Percentiles rank a stretch among this genome's conserved stretches.
Evolutionary conservation across 2,888 invertebrate species (phyloP).

Genomic region (Horisme vitalbata): DNA sequence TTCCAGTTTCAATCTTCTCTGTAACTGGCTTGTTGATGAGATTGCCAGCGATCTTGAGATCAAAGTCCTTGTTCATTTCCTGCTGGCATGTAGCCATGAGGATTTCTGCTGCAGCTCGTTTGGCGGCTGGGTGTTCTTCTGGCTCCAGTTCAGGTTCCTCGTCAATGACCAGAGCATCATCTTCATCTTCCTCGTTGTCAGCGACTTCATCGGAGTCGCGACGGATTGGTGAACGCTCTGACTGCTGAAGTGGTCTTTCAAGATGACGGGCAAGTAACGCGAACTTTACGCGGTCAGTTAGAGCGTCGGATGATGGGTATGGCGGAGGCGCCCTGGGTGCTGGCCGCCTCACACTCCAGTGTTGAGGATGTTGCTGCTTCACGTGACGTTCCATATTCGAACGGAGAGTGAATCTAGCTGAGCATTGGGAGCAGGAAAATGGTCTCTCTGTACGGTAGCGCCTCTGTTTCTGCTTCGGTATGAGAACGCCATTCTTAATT

Average conservation of each 20-base stretch:
- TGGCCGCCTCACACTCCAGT: conserved; percentile 91
- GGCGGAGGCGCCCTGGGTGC: conserved; percentile 71
- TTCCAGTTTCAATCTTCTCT: conserved; percentile 72
- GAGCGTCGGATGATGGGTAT: conserved; percentile 57
- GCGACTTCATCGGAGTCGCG: conserved; percentile 83
- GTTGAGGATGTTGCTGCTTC: conserved; percentile 96
- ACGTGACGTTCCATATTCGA: conserved; percentile 98
- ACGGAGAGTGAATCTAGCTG: conserved; percentile 94
- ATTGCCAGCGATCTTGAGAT: conserved; percentile 80
- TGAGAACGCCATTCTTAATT: conserved; percentile 93
- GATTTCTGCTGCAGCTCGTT: conserved; percentile 83
- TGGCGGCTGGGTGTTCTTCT: conserved; percentile 73
- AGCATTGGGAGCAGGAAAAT: conserved; percentile 95
- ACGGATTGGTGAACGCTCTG: conserved; percentile 66
- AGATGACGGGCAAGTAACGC: conserved; percentile 91
- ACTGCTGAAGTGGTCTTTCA: conserved; percentile 80
- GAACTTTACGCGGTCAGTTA: conserved; percentile 84
- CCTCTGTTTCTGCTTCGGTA: conserved; percentile 96
- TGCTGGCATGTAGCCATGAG: conserved; percentile 77
- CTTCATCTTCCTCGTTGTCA: conserved; percentile 85
- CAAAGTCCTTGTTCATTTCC: conserved; percentile 76
- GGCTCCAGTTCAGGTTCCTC: conserved; percentile 77
- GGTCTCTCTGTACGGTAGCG: conserved; percentile 95
- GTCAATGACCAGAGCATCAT: conserved; percentile 87
- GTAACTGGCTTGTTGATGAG: conserved; percentile 80